phyloP scores from a whole-genome alignment of 2,888 invertebrate genomes.

The Cinara cedri region DNA sequence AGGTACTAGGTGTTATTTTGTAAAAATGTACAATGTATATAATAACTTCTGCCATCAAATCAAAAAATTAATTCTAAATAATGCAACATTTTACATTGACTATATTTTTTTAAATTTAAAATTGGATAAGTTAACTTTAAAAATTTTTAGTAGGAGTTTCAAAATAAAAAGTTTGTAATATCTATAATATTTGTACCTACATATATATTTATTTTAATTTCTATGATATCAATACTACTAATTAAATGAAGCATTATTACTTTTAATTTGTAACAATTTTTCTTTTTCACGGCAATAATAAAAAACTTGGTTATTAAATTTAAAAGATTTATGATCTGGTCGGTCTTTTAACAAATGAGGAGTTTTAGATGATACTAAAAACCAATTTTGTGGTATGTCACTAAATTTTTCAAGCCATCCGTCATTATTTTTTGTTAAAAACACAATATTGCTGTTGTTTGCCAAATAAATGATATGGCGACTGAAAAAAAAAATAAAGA shows the following conservation, averaged over 20 bases:
- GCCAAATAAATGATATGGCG: conserved; percentile 30
- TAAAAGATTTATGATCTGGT: neutral
- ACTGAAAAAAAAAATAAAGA: conserved; percentile 22
- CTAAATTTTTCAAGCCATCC: conserved; percentile 46
- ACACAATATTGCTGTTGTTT: conserved; percentile 45
- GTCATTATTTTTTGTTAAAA: conserved; percentile 19
- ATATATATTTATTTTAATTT: too few species aligned
- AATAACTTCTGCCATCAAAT: neutral
- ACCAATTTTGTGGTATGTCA: conserved; percentile 44
- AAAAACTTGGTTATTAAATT: conserved; percentile 35
- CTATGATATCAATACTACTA: too few species aligned
- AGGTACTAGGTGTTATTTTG: too few species aligned
- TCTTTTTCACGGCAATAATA: conserved; percentile 41
- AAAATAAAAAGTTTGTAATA: too few species aligned
- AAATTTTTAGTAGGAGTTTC: too few species aligned
- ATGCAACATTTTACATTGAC: neutral
- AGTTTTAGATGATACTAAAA: conserved; percentile 16
- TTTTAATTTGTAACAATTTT: conserved; percentile 42
- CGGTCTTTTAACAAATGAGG: neutral
- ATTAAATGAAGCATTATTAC: neutral
- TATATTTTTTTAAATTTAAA: too few species aligned
- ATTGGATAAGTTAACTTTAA: too few species aligned
- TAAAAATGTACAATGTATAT: neutral
- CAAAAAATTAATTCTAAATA: neutral
- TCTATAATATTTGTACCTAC: too few species aligned